phyloP scores from a whole-genome alignment of 2,113 vertebrate genomes.

The Heterotilapia buettikoferi region DNA sequence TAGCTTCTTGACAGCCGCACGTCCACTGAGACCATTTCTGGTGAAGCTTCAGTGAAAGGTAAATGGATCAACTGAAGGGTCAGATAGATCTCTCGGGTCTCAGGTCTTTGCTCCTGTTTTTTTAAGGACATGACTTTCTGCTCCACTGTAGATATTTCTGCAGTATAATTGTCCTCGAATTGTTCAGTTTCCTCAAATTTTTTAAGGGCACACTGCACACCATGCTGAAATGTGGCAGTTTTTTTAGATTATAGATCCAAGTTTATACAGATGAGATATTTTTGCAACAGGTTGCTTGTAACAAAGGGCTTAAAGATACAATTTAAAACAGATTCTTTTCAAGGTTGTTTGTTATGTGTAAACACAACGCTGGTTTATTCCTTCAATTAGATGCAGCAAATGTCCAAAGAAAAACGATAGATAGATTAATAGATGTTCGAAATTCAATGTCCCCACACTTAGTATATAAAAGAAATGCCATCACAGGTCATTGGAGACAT shows the following conservation, averaged over 20 bases:
- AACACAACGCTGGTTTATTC: not conserved
- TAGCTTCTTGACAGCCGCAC: too few species aligned
- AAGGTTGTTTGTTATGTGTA: not conserved
- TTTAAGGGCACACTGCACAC: not conserved
- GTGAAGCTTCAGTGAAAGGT: not conserved
- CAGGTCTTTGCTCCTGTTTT: not conserved
- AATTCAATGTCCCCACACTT: not conserved
- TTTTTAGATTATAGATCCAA: not conserved
- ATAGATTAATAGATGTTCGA: not conserved
- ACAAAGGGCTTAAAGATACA: not conserved
- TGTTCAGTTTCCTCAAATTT: not conserved
- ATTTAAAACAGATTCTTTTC: not conserved
- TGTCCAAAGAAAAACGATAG: not conserved
- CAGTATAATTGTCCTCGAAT: not conserved
- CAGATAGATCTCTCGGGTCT: not conserved
- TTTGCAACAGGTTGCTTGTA: not conserved
- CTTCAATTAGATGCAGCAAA: not conserved
- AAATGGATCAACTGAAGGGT: not conserved
- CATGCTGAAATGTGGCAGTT: not conserved
- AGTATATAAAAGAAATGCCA: not conserved
- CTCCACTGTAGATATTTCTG: not conserved
- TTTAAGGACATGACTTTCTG: not conserved
- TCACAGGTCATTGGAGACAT: slow-evolving; percentile 19
- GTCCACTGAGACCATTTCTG: not conserved
- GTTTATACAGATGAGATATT: not conserved